A percentile compares a stretch with the other conserved stretches of the same genome.
phyloP scores from a whole-genome alignment of 1,140 invertebrate genomes.

The Nephotettix cincticeps region DNA sequence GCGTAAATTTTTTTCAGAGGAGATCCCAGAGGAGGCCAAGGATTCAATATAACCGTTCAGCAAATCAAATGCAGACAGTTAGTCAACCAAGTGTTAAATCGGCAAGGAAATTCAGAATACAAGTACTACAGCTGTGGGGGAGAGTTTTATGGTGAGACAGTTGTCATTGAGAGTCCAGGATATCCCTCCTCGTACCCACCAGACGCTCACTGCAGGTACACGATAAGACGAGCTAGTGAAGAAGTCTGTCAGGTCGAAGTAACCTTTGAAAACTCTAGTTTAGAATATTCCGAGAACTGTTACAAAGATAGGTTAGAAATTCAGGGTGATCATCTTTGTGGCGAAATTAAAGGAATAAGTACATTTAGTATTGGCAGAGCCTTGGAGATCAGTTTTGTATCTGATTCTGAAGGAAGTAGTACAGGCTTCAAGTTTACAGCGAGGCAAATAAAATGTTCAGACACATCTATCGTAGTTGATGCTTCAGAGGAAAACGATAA shows the following conservation, averaged over 20 bases:
- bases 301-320: conserved; percentile 13
- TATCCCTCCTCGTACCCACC: background rate
- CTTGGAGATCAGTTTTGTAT: background rate
- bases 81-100: background rate
- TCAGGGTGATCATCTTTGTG: conserved; percentile 1
- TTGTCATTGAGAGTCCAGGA: background rate
- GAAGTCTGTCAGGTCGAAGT: background rate
- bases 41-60: background rate
- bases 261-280: background rate
- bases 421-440: conserved; percentile 1
- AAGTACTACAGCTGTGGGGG: background rate
- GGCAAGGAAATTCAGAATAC: too few relatives aligned
- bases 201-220: background rate
- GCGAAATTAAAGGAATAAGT: background rate
- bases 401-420: background rate
- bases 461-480: background rate
- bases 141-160: background rate
- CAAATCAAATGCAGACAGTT: background rate
- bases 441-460: background rate
- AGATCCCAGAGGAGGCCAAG: background rate
- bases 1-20: conserved; percentile 8
- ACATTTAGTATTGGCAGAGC: background rate
- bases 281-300: conserved; percentile 1
- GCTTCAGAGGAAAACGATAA: background rate
- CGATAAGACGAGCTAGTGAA: background rate